Evolutionary conservation across 2,888 invertebrate genomes (phyloP).

Genomic region (Piscicola geometra): DNA sequence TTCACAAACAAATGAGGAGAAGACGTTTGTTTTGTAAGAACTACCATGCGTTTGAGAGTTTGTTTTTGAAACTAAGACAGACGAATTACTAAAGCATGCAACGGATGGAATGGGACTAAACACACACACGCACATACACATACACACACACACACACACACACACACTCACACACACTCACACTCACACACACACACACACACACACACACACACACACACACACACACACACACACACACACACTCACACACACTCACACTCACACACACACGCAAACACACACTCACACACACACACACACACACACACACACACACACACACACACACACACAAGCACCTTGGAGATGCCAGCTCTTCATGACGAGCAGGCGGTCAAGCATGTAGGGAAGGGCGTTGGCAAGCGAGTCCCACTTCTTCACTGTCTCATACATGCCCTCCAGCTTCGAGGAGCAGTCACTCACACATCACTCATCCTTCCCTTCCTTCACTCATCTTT

Average conservation of each 20-base stretch:
- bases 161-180: slow-evolving; percentile 8
- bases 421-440: slow-evolving; percentile 78
- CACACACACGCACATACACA: background rate
- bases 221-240: too few species aligned
- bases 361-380: slow-evolving; percentile 79
- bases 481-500: too few species aligned
- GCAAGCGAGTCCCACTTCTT: slow-evolving; percentile 78
- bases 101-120: too few species aligned
- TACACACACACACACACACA: slow-evolving; percentile 17
- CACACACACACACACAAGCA: slow-evolving; percentile 50
- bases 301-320: slow-evolving; percentile 20
- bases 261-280: slow-evolving; percentile 4
- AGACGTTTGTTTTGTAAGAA: too few species aligned
- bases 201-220: slow-evolving; percentile 11
- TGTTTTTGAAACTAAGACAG: too few species aligned
- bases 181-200: slow-evolving; percentile 23
- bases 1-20: too few species aligned
- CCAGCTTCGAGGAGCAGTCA: slow-evolving; percentile 60
- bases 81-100: too few species aligned
- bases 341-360: slow-evolving; percentile 86
- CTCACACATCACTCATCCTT: too few species aligned
- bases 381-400: slow-evolving; percentile 71
- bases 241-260: background rate
- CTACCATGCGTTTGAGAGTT: too few species aligned
- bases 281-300: slow-evolving; percentile 14